phyloP scores from a whole-genome alignment of 2,888 invertebrate genomes.

The Phaonia tiefii region DNA sequence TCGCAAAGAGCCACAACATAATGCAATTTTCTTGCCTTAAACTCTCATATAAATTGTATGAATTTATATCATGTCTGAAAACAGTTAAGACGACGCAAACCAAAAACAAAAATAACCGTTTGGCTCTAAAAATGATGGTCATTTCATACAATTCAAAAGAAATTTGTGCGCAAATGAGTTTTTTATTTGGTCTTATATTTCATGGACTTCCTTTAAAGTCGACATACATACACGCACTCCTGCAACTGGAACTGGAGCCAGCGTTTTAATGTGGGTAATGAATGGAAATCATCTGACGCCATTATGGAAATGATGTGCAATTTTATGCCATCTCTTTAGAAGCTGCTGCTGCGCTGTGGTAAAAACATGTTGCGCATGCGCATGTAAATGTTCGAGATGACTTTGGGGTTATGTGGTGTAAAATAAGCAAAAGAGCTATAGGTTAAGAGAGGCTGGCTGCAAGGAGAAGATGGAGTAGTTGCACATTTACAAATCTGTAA shows the following conservation, averaged over 20 bases:
- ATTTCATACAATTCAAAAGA: slow-evolving; percentile 39
- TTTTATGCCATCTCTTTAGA: slow-evolving; percentile 4
- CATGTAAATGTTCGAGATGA: slow-evolving; percentile 37
- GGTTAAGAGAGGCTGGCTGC: too few relatives aligned
- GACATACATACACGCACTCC: background rate
- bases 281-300: slow-evolving; percentile 60
- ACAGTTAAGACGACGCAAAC: slow-evolving; percentile 11
- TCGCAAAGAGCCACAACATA: background rate
- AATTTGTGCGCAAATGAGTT: slow-evolving; percentile 48
- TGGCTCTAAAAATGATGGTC: slow-evolving; percentile 29
- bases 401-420: slow-evolving; percentile 25
- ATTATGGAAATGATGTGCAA: slow-evolving; percentile 52
- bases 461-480: background rate
- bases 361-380: slow-evolving; percentile 34
- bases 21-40: background rate
- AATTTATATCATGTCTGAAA: slow-evolving; percentile 18
- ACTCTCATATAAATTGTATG: slow-evolving; percentile 3
- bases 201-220: slow-evolving; percentile 36
- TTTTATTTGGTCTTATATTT: slow-evolving; percentile 47
- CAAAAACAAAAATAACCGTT: slow-evolving; percentile 6
- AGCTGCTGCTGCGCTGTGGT: background rate
- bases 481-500: background rate
- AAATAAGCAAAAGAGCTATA: slow-evolving; percentile 9
- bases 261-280: slow-evolving; percentile 56
- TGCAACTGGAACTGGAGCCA: slow-evolving; percentile 41